Conservation (phyloP, 2,113 vertebrate species). For the Hypocryptadius cinnamomeus region DNA sequence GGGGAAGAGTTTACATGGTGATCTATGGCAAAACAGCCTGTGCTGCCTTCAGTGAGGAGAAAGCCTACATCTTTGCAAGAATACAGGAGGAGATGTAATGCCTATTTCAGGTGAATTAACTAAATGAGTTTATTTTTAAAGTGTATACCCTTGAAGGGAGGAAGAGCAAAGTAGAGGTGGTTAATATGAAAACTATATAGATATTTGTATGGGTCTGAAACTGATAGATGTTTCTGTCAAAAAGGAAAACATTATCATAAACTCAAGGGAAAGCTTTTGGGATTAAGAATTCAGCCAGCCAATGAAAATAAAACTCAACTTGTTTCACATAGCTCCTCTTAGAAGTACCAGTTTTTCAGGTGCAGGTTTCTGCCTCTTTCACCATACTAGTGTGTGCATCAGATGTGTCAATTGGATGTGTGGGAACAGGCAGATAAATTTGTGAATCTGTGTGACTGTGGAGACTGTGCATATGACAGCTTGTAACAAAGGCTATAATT, state of each 20-base stretch:
- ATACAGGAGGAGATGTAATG: neutral
- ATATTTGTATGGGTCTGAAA: neutral
- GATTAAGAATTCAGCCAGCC: neutral
- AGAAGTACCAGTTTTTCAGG: neutral
- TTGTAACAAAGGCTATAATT: neutral
- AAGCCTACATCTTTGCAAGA: neutral
- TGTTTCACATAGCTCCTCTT: neutral
- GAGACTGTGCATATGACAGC: neutral
- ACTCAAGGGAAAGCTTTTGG: neutral
- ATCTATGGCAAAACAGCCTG: neutral
- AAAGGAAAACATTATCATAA: neutral
- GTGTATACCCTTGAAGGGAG: fast-evolving
- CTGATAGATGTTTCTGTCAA: neutral
- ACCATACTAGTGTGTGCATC: neutral
- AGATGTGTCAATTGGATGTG: neutral
- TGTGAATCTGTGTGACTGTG: neutral
- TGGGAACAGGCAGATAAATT: neutral
- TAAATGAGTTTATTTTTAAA: neutral
- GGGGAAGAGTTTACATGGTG: neutral
- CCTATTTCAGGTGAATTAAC: neutral
- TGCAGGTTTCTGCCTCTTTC: neutral
- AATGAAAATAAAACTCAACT: neutral
- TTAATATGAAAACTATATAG: neutral
- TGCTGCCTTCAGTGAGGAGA: neutral
- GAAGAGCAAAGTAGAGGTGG: neutral